Conservation (phyloP, 2,113 vertebrate genomes). For the Rhinopomastus cyanomelas region DNA sequence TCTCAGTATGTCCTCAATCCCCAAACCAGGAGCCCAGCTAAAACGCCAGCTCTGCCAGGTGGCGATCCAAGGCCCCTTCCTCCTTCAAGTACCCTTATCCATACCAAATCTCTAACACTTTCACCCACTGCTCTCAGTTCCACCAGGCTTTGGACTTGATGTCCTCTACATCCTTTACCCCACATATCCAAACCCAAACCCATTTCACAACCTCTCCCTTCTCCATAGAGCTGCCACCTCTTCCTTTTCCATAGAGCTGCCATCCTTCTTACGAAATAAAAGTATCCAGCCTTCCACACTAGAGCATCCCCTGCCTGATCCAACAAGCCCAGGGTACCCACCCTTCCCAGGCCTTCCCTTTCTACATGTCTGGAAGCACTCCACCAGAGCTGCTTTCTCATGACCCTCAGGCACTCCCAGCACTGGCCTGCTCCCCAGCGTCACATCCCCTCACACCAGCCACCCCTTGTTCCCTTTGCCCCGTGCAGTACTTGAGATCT, state of each 20-base stretch:
- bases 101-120: background rate
- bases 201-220: background rate
- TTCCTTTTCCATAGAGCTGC: background rate
- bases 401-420: background rate
- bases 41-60: background rate
- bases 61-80: background rate
- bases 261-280: background rate
- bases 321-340: background rate
- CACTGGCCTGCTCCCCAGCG: background rate
- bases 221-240: background rate
- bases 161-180: background rate
- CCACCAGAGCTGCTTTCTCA: background rate
- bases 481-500: background rate
- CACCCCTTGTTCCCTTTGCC: background rate
- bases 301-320: background rate
- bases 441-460: background rate
- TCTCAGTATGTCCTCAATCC: background rate
- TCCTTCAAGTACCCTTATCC: background rate
- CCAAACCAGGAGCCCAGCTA: background rate
- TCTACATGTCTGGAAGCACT: background rate
- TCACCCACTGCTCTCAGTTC: background rate
- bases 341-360: background rate
- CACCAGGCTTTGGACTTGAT: background rate
- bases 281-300: background rate
- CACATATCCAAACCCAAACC: background rate